Evolutionary conservation across 2,113 vertebrate genomes (phyloP), one percentile per base, ranked within the genome.

Genomic region (Tichodroma muraria): DNA sequence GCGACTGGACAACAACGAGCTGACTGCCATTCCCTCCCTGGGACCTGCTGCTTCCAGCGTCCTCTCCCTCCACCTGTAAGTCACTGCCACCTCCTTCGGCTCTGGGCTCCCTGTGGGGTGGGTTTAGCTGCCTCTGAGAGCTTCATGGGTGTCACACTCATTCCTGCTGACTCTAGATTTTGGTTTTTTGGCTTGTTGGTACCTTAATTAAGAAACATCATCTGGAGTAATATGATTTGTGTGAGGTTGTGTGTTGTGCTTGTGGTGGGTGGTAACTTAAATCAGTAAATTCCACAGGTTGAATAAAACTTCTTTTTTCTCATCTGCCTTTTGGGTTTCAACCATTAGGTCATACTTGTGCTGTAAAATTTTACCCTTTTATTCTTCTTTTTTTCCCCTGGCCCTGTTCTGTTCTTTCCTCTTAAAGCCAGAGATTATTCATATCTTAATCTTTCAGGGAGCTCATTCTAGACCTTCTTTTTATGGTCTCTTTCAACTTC

Each of bases 1-100:
- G 94, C 97, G 96, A 66, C 96, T 99, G 97, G 98, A 98, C 97
- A 98, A 99, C 98, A 99, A 99, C 21, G 98, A 99, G 91, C 96
- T 99, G 98, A 98, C 97, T 23, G 87, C 98, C 59, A 97, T 99
- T 82, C 99, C 99, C 6, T 98, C 97, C 64, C 98, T 99, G 77
- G 99, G 99, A 75, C 70, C 93, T 5, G 97, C 98, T 52, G 97
- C 99, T 30, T 70, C 98, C 44, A 95, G 80, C 2, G 27, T 99
- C 70, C 88, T 97, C 56, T 98, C 98, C 40, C 98, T 99, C 47
- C 97, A 98, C 94, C 97, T 99, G 99, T 99, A 98, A 99, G 99
- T 99, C 92, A 5, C 42, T 63, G 70, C 50, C 30, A 6, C 30
- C 35, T 57, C 30, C 19, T 6, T 8, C 0, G 0, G 15, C 45